A percentile compares a stretch with the other conserved stretches of the same genome.
Evolutionary conservation across 1,140 invertebrate species (phyloP).

Genomic region (Drosophila triauraria): DNA sequence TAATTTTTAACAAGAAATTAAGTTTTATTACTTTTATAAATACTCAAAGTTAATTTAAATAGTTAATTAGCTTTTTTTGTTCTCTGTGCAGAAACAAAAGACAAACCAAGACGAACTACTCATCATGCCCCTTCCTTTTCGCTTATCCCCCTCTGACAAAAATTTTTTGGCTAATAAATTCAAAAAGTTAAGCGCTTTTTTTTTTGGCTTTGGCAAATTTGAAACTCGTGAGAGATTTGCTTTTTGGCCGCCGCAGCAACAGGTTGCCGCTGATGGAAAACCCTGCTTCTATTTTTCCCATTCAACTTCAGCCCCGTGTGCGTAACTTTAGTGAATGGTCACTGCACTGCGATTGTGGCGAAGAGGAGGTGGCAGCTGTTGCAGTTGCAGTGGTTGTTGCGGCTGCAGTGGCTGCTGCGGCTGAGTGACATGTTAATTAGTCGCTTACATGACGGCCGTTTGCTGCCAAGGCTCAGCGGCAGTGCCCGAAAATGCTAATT

Average conservation of each 20-base stretch:
- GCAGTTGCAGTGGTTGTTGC: slow-evolving; percentile 24
- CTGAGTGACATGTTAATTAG: slow-evolving; percentile 84
- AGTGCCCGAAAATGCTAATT: slow-evolving; percentile 75
- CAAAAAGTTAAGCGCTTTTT: slow-evolving; percentile 76
- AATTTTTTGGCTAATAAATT: slow-evolving; percentile 80
- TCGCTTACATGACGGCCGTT: slow-evolving; percentile 83
- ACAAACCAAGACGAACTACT: background rate
- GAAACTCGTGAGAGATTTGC: slow-evolving; percentile 81
- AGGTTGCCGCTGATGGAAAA: slow-evolving; percentile 43
- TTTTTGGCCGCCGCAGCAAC: slow-evolving; percentile 50
- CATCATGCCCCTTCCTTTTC: background rate
- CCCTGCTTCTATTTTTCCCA: slow-evolving; percentile 56
- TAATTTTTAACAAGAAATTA: too few species aligned
- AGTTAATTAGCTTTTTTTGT: background rate
- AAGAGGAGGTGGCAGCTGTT: background rate
- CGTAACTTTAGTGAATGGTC: slow-evolving; percentile 64
- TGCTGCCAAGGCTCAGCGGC: slow-evolving; percentile 58
- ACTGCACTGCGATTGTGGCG: slow-evolving; percentile 12
- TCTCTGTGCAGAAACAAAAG: slow-evolving; percentile 10
- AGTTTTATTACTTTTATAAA: too few species aligned
- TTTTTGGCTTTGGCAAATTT: slow-evolving; percentile 66
- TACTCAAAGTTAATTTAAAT: too few species aligned
- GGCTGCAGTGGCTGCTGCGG: slow-evolving; percentile 18
- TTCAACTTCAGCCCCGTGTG: slow-evolving; percentile 60
- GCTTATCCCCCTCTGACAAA: slow-evolving; percentile 1